Evolutionary conservation across 2,113 vertebrate species (phyloP).

Genomic region (Eolophus roseicapilla): DNA sequence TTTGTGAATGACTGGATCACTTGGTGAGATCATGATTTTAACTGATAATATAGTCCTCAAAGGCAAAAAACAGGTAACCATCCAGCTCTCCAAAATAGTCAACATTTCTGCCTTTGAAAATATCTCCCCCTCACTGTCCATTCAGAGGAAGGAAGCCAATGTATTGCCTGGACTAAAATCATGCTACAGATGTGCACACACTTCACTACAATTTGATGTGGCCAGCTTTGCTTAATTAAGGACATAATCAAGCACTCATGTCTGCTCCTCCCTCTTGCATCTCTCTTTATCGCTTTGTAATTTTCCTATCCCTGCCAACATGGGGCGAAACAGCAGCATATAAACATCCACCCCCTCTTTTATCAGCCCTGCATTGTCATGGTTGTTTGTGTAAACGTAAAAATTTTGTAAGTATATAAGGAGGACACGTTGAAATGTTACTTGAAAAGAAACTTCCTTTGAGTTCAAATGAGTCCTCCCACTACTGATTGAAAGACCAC

Average conservation of each 20-base stretch:
- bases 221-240: slow-evolving; percentile 24
- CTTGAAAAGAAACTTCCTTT: background rate
- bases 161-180: background rate
- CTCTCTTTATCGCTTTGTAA: background rate
- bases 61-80: background rate
- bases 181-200: background rate
- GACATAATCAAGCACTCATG: background rate
- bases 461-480: background rate
- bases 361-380: background rate
- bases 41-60: background rate
- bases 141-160: background rate
- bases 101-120: background rate
- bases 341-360: slow-evolving; percentile 39
- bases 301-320: slow-evolving; percentile 7
- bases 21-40: background rate
- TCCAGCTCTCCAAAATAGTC: background rate
- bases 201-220: slow-evolving; percentile 19
- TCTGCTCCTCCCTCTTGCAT: slow-evolving; percentile 2
- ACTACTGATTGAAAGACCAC: background rate
- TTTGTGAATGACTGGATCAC: background rate
- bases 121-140: background rate
- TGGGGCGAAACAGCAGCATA: background rate
- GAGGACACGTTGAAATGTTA: background rate
- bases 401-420: background rate
- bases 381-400: background rate